phyloP scores from a whole-genome alignment of 2,113 vertebrate genomes.

The Jaculus jaculus region DNA sequence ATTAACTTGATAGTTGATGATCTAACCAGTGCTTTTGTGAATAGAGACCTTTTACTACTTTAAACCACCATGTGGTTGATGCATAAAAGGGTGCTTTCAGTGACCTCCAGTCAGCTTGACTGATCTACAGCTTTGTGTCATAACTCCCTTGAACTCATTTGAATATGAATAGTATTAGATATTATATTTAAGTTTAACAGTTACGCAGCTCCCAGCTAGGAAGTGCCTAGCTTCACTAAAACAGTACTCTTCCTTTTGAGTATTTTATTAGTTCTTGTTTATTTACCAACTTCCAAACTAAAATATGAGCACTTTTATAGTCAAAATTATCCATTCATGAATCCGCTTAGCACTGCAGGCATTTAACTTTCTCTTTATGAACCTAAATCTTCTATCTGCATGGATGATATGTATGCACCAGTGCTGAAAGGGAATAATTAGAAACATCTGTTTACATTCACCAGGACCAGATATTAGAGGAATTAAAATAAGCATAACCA shows the following conservation, averaged over 20 bases:
- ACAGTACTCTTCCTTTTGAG: constrained; percentile 51
- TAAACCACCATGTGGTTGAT: constrained; percentile 48
- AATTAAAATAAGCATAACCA: constrained; percentile 79
- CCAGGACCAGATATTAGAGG: constrained; percentile 80
- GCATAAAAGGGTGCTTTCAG: not conserved
- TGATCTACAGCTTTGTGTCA: not conserved
- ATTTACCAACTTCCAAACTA: constrained; percentile 69
- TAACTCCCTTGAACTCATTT: not conserved
- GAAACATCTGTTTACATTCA: constrained; percentile 83
- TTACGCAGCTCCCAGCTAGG: constrained; percentile 13
- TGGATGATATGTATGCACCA: constrained; percentile 55
- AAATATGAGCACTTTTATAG: constrained; percentile 55
- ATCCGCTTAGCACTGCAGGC: not conserved
- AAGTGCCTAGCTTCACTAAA: constrained; percentile 41
- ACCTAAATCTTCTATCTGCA: constrained; percentile 62
- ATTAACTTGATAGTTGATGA: constrained; percentile 56
- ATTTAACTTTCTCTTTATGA: constrained; percentile 68
- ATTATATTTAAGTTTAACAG: not conserved
- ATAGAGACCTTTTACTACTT: constrained; percentile 26
- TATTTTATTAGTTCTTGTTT: constrained; percentile 63
- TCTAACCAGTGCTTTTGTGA: constrained; percentile 41
- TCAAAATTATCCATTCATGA: constrained; percentile 1
- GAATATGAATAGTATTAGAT: not conserved
- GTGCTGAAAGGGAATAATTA: constrained; percentile 79
- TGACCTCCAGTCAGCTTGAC: not conserved